Evolutionary conservation across 2,113 vertebrate species (phyloP).

Genomic region (Elanoides forficatus): DNA sequence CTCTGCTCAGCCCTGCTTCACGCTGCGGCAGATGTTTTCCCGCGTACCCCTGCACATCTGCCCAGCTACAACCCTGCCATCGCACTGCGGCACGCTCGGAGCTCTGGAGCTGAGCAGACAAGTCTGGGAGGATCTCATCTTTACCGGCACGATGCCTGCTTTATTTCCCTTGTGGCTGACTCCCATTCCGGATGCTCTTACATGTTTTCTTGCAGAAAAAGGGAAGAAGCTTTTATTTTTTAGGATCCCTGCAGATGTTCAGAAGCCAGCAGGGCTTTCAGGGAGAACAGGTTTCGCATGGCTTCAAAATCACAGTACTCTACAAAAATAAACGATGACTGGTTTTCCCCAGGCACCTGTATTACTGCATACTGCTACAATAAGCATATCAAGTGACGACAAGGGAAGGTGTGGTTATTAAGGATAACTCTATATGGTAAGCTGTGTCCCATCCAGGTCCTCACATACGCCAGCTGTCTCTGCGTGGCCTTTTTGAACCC

Average conservation of each 20-base stretch:
- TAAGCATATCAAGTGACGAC: background rate
- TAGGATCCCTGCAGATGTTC: background rate
- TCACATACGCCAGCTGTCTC: background rate
- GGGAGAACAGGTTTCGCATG: background rate
- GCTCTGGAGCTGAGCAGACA: background rate
- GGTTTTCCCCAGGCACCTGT: background rate
- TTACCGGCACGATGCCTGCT: accelerated
- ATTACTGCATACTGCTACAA: background rate
- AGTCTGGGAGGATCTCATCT: background rate
- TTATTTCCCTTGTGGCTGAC: background rate
- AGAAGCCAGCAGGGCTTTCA: background rate
- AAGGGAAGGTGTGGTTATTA: background rate
- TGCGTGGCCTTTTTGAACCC: background rate
- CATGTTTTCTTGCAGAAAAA: background rate
- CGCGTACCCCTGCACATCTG: background rate
- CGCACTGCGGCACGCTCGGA: accelerated
- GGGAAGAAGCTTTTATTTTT: background rate
- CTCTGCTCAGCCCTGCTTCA: too few relatives aligned
- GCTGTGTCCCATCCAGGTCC: background rate
- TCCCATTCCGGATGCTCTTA: background rate
- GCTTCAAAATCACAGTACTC: background rate
- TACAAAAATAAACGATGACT: background rate
- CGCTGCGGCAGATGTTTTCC: accelerated
- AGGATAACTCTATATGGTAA: background rate
- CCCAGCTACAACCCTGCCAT: background rate